Evolutionary conservation across 1,140 invertebrate species (phyloP).

Genomic region (Orchestia grillus): DNA sequence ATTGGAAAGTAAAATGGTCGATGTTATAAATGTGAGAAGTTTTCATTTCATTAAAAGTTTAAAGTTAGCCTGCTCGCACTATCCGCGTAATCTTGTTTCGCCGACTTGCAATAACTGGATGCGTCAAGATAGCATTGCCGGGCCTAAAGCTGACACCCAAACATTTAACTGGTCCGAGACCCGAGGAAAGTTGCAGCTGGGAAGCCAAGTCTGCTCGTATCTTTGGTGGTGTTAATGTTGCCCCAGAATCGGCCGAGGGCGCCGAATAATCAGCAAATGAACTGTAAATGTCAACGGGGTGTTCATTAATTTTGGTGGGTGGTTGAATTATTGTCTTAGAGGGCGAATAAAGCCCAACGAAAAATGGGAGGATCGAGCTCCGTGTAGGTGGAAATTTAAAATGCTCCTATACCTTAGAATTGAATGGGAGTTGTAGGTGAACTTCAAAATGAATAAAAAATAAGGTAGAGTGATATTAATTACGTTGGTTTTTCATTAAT

Average conservation of each 20-base stretch:
- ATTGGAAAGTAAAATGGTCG: not conserved
- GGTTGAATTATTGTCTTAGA: slow-evolving; percentile 40
- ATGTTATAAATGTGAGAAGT: not conserved
- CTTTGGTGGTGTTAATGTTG: slow-evolving; percentile 37
- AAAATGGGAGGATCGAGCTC: slow-evolving; percentile 28
- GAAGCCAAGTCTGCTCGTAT: slow-evolving; percentile 40
- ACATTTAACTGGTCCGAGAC: slow-evolving; percentile 18
- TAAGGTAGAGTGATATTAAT: not conserved
- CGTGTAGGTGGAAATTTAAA: not conserved
- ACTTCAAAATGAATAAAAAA: not conserved
- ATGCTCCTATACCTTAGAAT: not conserved
- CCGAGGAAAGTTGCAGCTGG: slow-evolving; percentile 25
- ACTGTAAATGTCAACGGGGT: slow-evolving; percentile 50
- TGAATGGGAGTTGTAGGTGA: not conserved
- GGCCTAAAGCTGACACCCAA: slow-evolving; percentile 23
- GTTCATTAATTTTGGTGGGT: slow-evolving; percentile 50
- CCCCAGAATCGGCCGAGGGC: slow-evolving; percentile 26
- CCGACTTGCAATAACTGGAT: slow-evolving; percentile 24
- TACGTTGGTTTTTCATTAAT: not conserved
- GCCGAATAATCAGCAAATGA: slow-evolving; percentile 55
- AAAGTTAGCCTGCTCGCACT: slow-evolving; percentile 14
- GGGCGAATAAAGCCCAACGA: slow-evolving; percentile 1
- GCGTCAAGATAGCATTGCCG: slow-evolving; percentile 42
- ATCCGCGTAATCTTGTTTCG: slow-evolving; percentile 38
- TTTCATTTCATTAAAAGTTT: slow-evolving; percentile 20